These are phyloP conservation scores for Axea sp. DNA, from an alignment of 2,888 invertebrate genomes.

Conservation along the genomic window DNA sequence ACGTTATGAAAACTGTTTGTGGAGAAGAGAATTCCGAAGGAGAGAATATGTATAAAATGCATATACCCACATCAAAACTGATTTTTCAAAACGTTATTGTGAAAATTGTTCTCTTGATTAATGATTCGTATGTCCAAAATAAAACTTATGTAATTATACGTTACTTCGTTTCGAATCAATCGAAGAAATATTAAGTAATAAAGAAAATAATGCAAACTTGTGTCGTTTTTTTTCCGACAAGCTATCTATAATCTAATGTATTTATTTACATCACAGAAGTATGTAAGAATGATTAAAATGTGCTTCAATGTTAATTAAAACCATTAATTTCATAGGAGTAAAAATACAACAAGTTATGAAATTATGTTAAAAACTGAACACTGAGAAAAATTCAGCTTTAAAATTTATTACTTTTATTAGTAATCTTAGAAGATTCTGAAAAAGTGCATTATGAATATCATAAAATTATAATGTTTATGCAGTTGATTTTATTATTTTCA, in stretches of 20 bases:
- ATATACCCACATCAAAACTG: slow-evolving; percentile 29
- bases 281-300: no score
- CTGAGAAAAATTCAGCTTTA: no score
- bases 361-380: no score
- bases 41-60: slow-evolving; percentile 33
- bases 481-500: no score
- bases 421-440: no score
- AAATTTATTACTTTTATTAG: no score
- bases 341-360: no score
- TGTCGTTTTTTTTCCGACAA: neutral
- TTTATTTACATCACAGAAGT: slow-evolving; percentile 14
- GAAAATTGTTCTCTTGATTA: slow-evolving; percentile 21
- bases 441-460: no score
- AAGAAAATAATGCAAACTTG: neutral
- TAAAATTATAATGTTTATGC: no score
- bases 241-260: slow-evolving; percentile 4
- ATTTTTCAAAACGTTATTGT: slow-evolving; percentile 17
- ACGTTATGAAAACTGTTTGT: slow-evolving; percentile 32
- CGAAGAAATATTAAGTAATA: slow-evolving; percentile 10
- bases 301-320: neutral
- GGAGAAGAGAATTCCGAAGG: slow-evolving; percentile 46
- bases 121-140: neutral
- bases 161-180: no score
- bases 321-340: neutral
- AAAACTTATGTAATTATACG: neutral